Conservation (phyloP, 2,113 vertebrate species). For the Dasyprocta punctata region DNA sequence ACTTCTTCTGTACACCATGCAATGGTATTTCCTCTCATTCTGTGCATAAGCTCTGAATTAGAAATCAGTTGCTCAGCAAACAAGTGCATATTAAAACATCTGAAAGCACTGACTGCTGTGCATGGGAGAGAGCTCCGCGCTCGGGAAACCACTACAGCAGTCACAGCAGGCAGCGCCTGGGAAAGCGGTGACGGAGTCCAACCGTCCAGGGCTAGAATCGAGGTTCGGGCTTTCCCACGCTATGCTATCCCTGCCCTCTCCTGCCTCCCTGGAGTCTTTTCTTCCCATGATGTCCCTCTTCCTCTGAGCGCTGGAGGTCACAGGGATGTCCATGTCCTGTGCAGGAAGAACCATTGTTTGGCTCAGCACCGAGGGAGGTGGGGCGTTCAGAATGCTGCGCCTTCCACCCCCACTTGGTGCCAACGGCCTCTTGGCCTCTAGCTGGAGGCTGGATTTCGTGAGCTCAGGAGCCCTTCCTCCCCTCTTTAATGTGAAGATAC, state of each 20-base stretch:
- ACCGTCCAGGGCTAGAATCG: neutral
- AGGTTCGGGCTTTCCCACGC: neutral
- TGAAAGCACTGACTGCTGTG: neutral
- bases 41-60: neutral
- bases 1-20: neutral
- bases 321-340: neutral
- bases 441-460: neutral
- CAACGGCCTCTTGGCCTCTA: neutral
- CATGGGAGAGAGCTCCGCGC: fast-evolving
- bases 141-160: neutral
- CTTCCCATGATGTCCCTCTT: neutral
- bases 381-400: neutral
- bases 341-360: slow-evolving; percentile 58
- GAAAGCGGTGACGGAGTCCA: neutral
- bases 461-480: neutral
- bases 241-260: neutral
- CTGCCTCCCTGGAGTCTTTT: neutral
- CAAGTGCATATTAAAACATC: neutral
- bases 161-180: neutral
- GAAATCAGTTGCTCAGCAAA: neutral
- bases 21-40: neutral
- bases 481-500: neutral
- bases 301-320: neutral
- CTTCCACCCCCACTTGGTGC: neutral
- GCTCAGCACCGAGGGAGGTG: neutral